Evolutionary conservation across 2,888 invertebrate species (phyloP).

Genomic region (Scaptomyza parva): DNA sequence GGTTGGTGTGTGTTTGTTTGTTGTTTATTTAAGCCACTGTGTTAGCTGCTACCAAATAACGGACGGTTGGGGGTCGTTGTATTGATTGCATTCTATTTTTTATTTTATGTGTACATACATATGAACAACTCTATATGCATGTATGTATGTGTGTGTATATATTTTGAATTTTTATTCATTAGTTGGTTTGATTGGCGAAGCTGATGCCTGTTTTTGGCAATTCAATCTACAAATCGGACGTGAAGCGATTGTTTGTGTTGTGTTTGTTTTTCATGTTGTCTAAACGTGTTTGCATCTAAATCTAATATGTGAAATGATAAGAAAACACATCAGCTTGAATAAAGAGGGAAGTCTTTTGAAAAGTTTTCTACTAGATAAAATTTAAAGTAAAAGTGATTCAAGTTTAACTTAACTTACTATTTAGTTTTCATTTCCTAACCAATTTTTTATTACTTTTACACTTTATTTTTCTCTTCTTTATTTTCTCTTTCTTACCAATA

Average conservation of each 20-base stretch:
- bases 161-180: constrained; percentile 60
- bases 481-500: constrained; percentile 11
- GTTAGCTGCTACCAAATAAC: constrained; percentile 12
- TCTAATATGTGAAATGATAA: constrained; percentile 22
- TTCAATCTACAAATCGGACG: constrained; percentile 15
- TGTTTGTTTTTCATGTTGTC: constrained; percentile 27
- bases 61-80: constrained; percentile 4
- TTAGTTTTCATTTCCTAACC: neutral
- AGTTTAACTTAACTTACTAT: neutral
- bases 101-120: too few relatives aligned
- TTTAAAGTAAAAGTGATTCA: neutral
- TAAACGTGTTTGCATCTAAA: constrained; percentile 18
- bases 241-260: constrained; percentile 7
- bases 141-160: neutral
- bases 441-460: neutral
- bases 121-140: too few relatives aligned
- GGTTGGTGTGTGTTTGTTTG: constrained; percentile 8
- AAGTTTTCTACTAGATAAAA: neutral
- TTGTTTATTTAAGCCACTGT: constrained; percentile 53
- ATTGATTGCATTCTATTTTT: constrained; percentile 68
- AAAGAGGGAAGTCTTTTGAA: neutral
- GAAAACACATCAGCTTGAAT: neutral
- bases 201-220: constrained; percentile 17
- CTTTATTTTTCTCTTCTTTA: neutral
- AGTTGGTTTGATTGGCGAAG: constrained; percentile 54